Evolutionary conservation across 2,797 vertebrate species (phyloP), one percentile per base, ranked within the genome.

Genomic region (Morus bassanus): DNA sequence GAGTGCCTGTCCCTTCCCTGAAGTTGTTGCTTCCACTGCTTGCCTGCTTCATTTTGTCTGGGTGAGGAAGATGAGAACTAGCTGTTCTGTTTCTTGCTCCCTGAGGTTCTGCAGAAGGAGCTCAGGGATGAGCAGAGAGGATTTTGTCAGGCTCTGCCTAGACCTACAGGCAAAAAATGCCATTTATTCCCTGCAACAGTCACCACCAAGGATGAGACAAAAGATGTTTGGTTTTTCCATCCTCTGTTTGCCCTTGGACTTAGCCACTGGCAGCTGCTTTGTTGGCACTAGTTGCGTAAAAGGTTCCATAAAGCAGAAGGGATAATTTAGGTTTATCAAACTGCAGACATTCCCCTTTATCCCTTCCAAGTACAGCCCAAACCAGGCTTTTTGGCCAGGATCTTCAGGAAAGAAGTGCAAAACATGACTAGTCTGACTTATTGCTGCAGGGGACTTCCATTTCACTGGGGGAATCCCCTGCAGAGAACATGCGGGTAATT

Each of bases 381-480:
- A 86, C 24, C 57, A 84, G 73, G 30, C 48, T 60, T 31, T 60
- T 79, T 50, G 54, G 54, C 50, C 17, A 37, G 54, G 64, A 92
- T 46, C 77, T 81, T 91, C 43, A 91, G 65, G 78, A 80, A 81
- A 83, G 57, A 82, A 89, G 46, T 45, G 35, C 45, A 91, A 88
- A 93, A 28, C 73, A 50, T 10, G 41, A 70, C 53, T 48, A 39
- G 24, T 57, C 45, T 95, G 72, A 83, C 73, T 67, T 87, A 68
- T 0, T 63, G n/a, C 43, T 76, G n/a, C 43, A 56, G 69, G 85
- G 89, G 79, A 95, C 76, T 96, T 96, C 89, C 87, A 63, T 72
- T 89, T 75, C 27, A 43, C 50, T 16, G 23, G 39, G 92, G 95
- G 76, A 95, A 96, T 93, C 54, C 95, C 89, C 18, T 3, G 69